These are phyloP conservation scores for Herpailurus yagouaroundi DNA, from an alignment of 2,113 vertebrate genomes.

Conservation along the genomic window DNA sequence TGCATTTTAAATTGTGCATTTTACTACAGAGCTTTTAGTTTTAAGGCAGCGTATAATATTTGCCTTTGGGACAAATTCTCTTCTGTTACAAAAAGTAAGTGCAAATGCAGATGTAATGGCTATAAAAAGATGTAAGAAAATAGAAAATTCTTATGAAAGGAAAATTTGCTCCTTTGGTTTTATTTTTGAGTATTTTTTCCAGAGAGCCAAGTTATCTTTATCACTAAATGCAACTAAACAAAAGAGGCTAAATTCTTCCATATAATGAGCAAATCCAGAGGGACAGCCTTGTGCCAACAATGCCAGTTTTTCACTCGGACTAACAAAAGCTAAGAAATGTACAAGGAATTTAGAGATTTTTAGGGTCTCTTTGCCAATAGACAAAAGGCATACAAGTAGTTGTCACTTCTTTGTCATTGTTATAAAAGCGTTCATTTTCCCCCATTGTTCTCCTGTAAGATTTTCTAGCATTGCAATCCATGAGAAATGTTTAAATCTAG, in stretches of 20 bases:
- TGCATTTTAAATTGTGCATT: slow-evolving; percentile 74
- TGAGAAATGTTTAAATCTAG: slow-evolving; percentile 50
- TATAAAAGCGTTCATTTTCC: slow-evolving; percentile 61
- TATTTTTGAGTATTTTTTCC: slow-evolving; percentile 55
- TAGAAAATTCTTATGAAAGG: slow-evolving; percentile 15
- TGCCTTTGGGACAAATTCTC: slow-evolving; percentile 75
- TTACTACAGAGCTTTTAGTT: slow-evolving; percentile 73
- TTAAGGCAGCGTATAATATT: slow-evolving; percentile 58
- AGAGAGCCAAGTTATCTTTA: slow-evolving; percentile 67
- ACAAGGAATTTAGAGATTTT: slow-evolving; percentile 56
- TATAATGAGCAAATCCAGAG: slow-evolving; percentile 67
- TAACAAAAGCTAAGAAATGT: slow-evolving; percentile 45
- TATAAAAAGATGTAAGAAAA: slow-evolving; percentile 71
- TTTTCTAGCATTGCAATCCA: slow-evolving; percentile 37
- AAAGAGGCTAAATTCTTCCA: slow-evolving; percentile 63
- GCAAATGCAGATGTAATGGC: slow-evolving; percentile 41
- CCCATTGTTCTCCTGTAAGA: slow-evolving; percentile 51
- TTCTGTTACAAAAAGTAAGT: slow-evolving; percentile 63
- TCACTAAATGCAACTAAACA: slow-evolving; percentile 70
- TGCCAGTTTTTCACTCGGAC: slow-evolving; percentile 58
- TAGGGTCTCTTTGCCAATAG: slow-evolving; percentile 67
- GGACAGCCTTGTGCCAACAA: neutral
- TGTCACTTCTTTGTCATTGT: slow-evolving; percentile 62
- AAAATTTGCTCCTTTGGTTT: slow-evolving; percentile 52
- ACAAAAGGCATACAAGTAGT: slow-evolving; percentile 60